Evolutionary conservation across 2,113 vertebrate genomes (phyloP), one percentile per base, ranked within the genome.

Genomic region (Chelonoidis abingdonii): DNA sequence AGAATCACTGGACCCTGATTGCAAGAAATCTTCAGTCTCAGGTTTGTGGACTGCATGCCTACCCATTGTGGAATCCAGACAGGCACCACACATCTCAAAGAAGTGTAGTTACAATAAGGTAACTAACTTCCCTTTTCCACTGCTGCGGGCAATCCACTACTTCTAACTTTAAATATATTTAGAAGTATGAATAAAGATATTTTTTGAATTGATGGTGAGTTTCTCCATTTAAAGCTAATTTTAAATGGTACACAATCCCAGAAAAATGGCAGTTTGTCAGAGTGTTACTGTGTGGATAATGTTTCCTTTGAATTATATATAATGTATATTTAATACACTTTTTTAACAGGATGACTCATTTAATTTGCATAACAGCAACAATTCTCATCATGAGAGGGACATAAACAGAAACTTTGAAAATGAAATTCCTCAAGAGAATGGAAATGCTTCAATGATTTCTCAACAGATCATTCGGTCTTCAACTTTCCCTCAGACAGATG

Each of bases 321-420:
- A 87, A 93, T 69, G 35, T 87, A 5, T 79, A 14, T 88, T 83
- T 88, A 38, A 84, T 69, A 22, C 21, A 94, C 59, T 86, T 93
- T 85, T 97, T 95, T 78, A 79, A 96, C 93, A 96, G 95, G 89
- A 97, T 93, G 97, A 97, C 1, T 95, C 97, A 79, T 98, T 98
- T 97, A 97, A 95, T 94, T 96, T 98, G 93, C 93, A 56, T 90
- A 98, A 98, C 89, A 98, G 95, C 95, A 98, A 97, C 90, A 98
- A 87, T 93, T 52, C 96, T 95, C 97, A 97, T 91, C 80, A 93
- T 76, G 96, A 98, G 84, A 98, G 97, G 93, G 98, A 98, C 87
- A 97, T 98, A 95, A 99, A 98, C 84, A 94, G 27, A 91, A 99
- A 98, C 90, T 98, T 98, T 65, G 98, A 98, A 96, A 97, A 90